phyloP scores from a whole-genome alignment of 1,140 invertebrate species.

The Cydia amplana region DNA sequence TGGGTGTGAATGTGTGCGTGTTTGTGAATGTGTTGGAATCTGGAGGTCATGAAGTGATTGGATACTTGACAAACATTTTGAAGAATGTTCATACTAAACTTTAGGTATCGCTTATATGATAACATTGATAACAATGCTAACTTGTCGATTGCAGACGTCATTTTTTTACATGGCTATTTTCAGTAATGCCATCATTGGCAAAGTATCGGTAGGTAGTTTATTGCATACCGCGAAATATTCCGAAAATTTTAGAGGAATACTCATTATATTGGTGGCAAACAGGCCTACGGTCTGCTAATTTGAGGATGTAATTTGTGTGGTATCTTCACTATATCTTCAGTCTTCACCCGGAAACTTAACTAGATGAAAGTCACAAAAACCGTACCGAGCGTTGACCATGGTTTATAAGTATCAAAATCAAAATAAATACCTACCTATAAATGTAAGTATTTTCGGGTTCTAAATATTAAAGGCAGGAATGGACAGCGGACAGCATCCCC shows the following conservation, averaged over 20 bases:
- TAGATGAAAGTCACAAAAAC: too few relatives aligned
- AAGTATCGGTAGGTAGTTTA: background rate
- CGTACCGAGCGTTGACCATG: too few relatives aligned
- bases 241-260: background rate
- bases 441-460: too few relatives aligned
- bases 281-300: too few relatives aligned
- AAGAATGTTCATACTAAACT: constrained; percentile 44
- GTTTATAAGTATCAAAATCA: too few relatives aligned
- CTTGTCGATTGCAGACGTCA: constrained; percentile 38
- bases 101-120: constrained; percentile 49
- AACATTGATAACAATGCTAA: constrained; percentile 35
- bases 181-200: constrained; percentile 45
- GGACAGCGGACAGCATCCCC: too few relatives aligned
- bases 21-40: constrained; percentile 52
- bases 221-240: background rate
- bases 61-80: constrained; percentile 48
- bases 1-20: constrained; percentile 49
- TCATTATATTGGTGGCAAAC: background rate
- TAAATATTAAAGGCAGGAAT: too few relatives aligned
- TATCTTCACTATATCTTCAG: too few relatives aligned
- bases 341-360: too few relatives aligned
- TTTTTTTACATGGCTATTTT: constrained; percentile 50
- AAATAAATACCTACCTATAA: too few relatives aligned
- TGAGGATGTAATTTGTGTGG: too few relatives aligned
- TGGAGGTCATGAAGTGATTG: constrained; percentile 68